Conservation (phyloP, 2,113 vertebrate genomes). For the Trichomycterus rosablanca region DNA sequence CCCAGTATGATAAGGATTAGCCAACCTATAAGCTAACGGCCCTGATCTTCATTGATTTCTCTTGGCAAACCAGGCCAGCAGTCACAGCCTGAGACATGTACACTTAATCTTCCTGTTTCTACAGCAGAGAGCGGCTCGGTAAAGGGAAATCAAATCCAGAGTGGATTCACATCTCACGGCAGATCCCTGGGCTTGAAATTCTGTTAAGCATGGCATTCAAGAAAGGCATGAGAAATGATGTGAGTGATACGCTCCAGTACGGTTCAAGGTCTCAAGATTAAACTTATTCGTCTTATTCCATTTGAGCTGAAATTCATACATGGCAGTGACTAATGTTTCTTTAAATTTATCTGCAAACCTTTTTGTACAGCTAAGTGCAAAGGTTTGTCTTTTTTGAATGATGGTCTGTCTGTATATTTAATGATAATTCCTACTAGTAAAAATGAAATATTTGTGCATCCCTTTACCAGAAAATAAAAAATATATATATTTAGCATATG, state of each 20-base stretch:
- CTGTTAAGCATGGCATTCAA: constrained; percentile 18
- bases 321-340: not conserved
- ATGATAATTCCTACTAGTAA: too few relatives aligned
- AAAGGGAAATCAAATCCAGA: constrained; percentile 18
- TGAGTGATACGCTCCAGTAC: not conserved
- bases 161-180: constrained; percentile 18
- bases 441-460: too few relatives aligned
- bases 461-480: too few relatives aligned
- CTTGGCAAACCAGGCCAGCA: constrained; percentile 23
- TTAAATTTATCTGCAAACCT: not conserved
- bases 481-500: too few relatives aligned
- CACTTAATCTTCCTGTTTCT: constrained; percentile 34
- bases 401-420: too few relatives aligned
- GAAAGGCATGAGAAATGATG: not conserved
- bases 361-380: too few relatives aligned
- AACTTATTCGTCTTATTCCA: constrained; percentile 1
- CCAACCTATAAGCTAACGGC: constrained; percentile 40
- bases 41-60: constrained; percentile 47
- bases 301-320: not conserved
- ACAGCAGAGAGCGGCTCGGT: constrained; percentile 1
- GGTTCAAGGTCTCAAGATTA: not conserved
- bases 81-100: constrained; percentile 32
- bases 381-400: too few relatives aligned
- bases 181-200: constrained; percentile 19
- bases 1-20: constrained; percentile 39